phyloP scores from a whole-genome alignment of 1,140 invertebrate species.

The Pseudomyrmex dendroicus region DNA sequence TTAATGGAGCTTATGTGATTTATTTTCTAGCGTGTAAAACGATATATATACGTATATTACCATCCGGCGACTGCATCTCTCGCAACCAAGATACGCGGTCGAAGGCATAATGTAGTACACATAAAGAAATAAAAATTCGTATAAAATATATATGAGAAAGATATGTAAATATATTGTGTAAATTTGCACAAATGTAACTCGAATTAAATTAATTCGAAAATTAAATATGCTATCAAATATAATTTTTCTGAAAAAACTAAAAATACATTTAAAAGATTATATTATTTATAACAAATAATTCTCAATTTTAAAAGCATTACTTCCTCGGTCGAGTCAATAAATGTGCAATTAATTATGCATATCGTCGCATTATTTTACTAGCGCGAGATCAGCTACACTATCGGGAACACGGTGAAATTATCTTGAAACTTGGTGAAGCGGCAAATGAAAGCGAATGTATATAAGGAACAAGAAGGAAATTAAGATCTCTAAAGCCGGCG shows the following conservation, averaged over 20 bases:
- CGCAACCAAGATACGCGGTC: background rate
- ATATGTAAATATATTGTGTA: too few species aligned
- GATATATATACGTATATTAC: conserved; percentile 7
- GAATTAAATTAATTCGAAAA: too few species aligned
- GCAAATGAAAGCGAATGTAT: conserved; percentile 36
- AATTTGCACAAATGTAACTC: too few species aligned
- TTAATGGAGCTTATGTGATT: conserved; percentile 63
- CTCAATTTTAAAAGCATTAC: too few species aligned
- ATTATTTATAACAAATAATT: too few species aligned
- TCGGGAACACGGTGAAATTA: background rate
- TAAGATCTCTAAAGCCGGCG: conserved; percentile 57
- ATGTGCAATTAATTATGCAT: background rate
- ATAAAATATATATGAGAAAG: too few species aligned
- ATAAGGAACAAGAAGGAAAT: conserved; percentile 52
- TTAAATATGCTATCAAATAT: too few species aligned
- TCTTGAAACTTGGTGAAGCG: background rate
- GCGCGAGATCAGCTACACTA: background rate
- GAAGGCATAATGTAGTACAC: background rate
- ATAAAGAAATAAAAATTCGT: background rate
- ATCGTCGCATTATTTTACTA: conserved; percentile 11
- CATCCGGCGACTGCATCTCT: background rate
- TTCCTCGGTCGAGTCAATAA: too few species aligned
- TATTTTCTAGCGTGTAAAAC: conserved; percentile 61
- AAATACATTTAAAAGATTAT: too few species aligned
- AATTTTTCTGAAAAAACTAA: background rate